These are phyloP conservation scores for Tor tambroides DNA, from an alignment of 2,113 vertebrate genomes.

Conservation along the genomic window DNA sequence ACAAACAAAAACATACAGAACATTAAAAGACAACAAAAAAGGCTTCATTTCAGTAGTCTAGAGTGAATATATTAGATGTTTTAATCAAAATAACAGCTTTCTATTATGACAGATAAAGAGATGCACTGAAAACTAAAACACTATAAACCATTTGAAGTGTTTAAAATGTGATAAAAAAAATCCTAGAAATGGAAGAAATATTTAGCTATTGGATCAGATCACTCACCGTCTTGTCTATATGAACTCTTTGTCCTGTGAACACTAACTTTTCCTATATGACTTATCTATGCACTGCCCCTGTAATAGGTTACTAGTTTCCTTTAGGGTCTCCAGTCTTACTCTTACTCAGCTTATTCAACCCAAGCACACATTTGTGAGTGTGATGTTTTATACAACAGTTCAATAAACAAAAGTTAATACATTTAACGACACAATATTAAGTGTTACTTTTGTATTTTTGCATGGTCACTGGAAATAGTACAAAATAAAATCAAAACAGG, in stretches of 20 bases:
- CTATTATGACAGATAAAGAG: not conserved
- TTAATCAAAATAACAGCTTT: not conserved
- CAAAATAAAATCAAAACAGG: not conserved
- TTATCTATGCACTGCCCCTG: not conserved
- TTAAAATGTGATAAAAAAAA: not conserved
- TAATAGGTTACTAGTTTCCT: not conserved
- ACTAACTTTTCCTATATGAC: not conserved
- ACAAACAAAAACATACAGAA: conserved; percentile 28
- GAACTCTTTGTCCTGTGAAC: not conserved
- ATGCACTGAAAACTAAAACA: not conserved
- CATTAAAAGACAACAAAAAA: not conserved
- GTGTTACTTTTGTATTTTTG: not conserved
- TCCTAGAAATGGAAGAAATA: not conserved
- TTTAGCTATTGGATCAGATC: not conserved
- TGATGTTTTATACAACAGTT: not conserved
- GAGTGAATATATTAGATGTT: not conserved
- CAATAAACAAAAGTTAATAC: not conserved
- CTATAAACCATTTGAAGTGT: not conserved
- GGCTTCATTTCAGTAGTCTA: no score
- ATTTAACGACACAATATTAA: not conserved
- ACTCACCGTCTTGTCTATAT: not conserved
- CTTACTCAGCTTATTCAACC: not conserved
- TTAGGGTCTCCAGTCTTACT: not conserved
- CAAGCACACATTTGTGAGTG: not conserved
- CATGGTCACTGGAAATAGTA: not conserved